phyloP scores from a whole-genome alignment of 2,113 vertebrate genomes.

The Hepsetus odoe region DNA sequence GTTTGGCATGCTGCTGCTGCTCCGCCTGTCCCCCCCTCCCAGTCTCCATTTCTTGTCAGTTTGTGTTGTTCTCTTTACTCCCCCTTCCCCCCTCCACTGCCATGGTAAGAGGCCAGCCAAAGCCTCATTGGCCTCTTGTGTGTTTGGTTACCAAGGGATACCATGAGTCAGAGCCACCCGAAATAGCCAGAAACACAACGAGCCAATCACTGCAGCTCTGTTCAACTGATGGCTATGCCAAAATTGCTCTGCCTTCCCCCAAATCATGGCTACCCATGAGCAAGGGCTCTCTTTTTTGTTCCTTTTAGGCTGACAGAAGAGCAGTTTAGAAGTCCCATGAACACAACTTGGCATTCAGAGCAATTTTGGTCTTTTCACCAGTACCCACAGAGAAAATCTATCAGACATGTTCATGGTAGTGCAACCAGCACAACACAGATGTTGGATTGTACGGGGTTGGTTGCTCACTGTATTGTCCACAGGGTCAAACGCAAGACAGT shows the following conservation, averaged over 20 bases:
- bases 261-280: conserved; percentile 38
- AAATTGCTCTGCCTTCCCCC: conserved; percentile 31
- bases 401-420: background rate
- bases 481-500: background rate
- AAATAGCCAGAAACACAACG: conserved; percentile 56
- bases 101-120: conserved; percentile 52
- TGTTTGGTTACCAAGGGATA: conserved; percentile 61
- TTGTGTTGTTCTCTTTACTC: conserved; percentile 48
- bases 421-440: background rate
- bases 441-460: background rate
- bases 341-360: conserved; percentile 12
- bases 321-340: conserved; percentile 42
- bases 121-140: conserved; percentile 50
- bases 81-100: background rate
- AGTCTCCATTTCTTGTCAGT: conserved; percentile 35
- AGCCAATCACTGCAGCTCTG: conserved; percentile 51
- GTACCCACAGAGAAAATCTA: conserved; percentile 9
- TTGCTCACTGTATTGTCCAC: background rate
- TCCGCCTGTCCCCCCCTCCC: conserved; percentile 18
- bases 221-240: conserved; percentile 50
- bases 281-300: conserved; percentile 43
- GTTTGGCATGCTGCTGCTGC: conserved; percentile 46
- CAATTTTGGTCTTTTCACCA: background rate
- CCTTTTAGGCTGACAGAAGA: conserved; percentile 41
- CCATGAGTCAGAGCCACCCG: conserved; percentile 55